Percentiles rank a stretch among this genome's conserved stretches.
These are phyloP conservation scores for Philopotamus ludificatus DNA, from an alignment of 1,140 invertebrate genomes.

Conservation along the genomic window DNA sequence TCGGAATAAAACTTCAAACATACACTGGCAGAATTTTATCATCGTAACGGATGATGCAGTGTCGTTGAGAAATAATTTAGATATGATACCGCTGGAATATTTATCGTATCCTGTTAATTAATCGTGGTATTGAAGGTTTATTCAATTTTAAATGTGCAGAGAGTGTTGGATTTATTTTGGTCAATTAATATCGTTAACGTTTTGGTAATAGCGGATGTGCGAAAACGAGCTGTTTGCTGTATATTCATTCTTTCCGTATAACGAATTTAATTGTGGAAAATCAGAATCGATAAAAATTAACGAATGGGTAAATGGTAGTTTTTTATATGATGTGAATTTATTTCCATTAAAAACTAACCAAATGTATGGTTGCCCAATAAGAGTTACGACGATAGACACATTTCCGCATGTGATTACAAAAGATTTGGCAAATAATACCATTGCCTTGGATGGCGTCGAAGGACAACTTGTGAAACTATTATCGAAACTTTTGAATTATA, in stretches of 20 bases:
- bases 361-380: constrained; percentile 25
- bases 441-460: constrained; percentile 30
- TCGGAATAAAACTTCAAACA: background rate
- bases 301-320: constrained; percentile 28
- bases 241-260: constrained; percentile 34
- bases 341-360: constrained; percentile 25
- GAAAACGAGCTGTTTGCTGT: background rate
- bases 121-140: constrained; percentile 14
- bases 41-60: constrained; percentile 22
- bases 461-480: constrained; percentile 22
- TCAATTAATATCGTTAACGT: constrained; percentile 31
- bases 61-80: constrained; percentile 18
- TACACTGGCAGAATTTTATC: constrained; percentile 28
- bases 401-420: constrained; percentile 22
- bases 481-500: constrained; percentile 32
- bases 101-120: constrained; percentile 26
- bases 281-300: constrained; percentile 22
- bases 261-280: constrained; percentile 10
- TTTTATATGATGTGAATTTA: constrained; percentile 18
- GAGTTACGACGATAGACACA: constrained; percentile 16
- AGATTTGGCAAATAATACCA: background rate
- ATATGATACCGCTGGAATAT: constrained; percentile 14
- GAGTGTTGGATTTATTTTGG: constrained; percentile 32
- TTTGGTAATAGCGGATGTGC: constrained; percentile 12
- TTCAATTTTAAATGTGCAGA: constrained; percentile 2